Evolutionary conservation across 2,113 vertebrate species (phyloP).

Genomic region (Pangasianodon hypophthalmus): DNA sequence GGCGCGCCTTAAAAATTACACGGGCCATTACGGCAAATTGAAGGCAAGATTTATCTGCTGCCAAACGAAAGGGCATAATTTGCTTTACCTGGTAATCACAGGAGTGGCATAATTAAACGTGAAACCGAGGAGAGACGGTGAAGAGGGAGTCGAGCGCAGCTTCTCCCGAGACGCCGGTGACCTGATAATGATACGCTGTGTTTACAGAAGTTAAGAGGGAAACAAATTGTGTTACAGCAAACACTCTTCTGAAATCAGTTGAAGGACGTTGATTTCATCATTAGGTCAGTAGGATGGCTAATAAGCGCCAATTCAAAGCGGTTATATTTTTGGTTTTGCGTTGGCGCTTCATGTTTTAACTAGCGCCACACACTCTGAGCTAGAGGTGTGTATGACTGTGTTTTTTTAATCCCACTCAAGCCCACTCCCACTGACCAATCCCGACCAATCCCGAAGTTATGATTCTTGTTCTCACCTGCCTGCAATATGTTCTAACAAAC

Average conservation of each 20-base stretch:
- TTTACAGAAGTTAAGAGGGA: constrained; percentile 25
- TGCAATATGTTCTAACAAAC: background rate
- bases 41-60: constrained; percentile 77
- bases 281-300: background rate
- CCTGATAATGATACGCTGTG: constrained; percentile 27
- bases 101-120: constrained; percentile 66
- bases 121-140: constrained; percentile 55
- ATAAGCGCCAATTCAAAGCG: background rate
- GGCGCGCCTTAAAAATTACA: constrained; percentile 76
- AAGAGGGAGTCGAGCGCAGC: constrained; percentile 20
- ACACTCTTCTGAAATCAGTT: background rate
- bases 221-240: background rate
- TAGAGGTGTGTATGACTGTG: background rate
- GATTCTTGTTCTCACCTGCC: background rate
- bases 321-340: background rate
- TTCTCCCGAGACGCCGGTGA: constrained; percentile 27
- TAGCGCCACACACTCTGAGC: background rate
- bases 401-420: background rate
- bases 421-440: background rate
- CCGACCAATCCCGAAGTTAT: background rate
- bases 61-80: constrained; percentile 68
- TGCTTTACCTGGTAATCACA: constrained; percentile 74
- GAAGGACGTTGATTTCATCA: background rate
- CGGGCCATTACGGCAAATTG: constrained; percentile 74
- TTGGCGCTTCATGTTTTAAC: background rate